Evolutionary conservation across 2,888 invertebrate species (phyloP).

Genomic region (Alviniconcha strummeri): DNA sequence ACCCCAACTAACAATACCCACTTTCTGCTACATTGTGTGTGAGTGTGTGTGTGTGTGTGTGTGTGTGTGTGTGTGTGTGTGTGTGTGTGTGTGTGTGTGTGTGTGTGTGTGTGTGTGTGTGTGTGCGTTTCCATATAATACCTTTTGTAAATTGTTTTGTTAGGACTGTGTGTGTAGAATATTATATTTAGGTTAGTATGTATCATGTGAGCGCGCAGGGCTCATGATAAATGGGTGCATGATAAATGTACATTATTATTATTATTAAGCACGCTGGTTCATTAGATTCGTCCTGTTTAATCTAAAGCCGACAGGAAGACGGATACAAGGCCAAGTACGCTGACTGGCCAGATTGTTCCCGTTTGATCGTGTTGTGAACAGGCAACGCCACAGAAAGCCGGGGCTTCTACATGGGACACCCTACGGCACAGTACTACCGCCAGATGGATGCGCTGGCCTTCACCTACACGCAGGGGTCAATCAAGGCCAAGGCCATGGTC

Average conservation of each 20-base stretch:
- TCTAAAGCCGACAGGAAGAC: no score
- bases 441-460: neutral
- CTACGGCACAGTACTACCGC: constrained; percentile 3
- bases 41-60: neutral
- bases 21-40: neutral
- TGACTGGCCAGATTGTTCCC: no score
- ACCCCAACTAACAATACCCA: neutral
- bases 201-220: neutral
- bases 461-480: constrained; percentile 13
- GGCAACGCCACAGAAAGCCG: constrained; percentile 2
- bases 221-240: neutral
- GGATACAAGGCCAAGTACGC: no score
- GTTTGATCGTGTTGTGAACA: neutral
- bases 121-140: no score
- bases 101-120: neutral
- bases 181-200: neutral
- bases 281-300: no score
- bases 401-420: constrained; percentile 27
- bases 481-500: constrained; percentile 27
- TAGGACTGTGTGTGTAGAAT: no score
- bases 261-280: no score
- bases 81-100: neutral
- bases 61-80: neutral
- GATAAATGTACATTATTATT: neutral
- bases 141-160: no score